Evolutionary conservation across 2,888 invertebrate genomes (phyloP).

Genomic region (Callyntrura sp.): DNA sequence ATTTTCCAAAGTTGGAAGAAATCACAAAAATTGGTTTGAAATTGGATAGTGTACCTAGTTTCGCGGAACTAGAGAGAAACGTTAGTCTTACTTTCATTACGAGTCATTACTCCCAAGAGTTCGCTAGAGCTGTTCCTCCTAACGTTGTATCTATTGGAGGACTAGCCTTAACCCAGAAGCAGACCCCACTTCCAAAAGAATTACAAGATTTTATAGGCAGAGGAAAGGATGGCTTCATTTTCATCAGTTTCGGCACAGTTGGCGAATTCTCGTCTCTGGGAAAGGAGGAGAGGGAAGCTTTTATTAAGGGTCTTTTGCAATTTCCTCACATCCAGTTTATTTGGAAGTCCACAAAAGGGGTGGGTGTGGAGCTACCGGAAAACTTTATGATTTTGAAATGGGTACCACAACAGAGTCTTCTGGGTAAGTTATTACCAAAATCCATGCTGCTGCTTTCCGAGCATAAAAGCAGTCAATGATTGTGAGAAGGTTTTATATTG

Average conservation of each 20-base stretch:
- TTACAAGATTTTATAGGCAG: conserved; percentile 55
- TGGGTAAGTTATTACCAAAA: conserved; percentile 36
- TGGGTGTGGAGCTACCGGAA: conserved; percentile 9
- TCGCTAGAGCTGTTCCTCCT: conserved; percentile 76
- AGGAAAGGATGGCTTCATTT: conserved; percentile 69
- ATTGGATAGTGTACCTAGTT: conserved; percentile 65
- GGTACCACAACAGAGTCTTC: conserved; percentile 58
- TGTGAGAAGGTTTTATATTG: not conserved
- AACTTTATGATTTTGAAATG: conserved; percentile 59
- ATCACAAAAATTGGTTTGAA: conserved; percentile 63
- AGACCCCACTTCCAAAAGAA: conserved; percentile 11
- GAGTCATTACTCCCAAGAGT: conserved; percentile 77
- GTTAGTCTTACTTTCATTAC: conserved; percentile 78
- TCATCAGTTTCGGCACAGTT: conserved; percentile 70
- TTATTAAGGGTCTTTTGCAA: conserved; percentile 17
- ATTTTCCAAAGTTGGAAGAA: conserved; percentile 76
- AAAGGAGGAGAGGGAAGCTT: conserved; percentile 11
- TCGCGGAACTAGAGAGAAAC: conserved; percentile 74
- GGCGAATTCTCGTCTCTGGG: conserved; percentile 32
- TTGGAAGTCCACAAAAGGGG: conserved; percentile 42
- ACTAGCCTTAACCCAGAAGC: not conserved
- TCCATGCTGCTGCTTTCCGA: too few species aligned
- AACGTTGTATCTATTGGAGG: conserved; percentile 74
- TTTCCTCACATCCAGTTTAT: conserved; percentile 68
- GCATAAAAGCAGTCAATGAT: too few species aligned